Base-by-base conservation (phyloP, 2,888 invertebrate species). In the Mesorhabditis belari region DNA sequence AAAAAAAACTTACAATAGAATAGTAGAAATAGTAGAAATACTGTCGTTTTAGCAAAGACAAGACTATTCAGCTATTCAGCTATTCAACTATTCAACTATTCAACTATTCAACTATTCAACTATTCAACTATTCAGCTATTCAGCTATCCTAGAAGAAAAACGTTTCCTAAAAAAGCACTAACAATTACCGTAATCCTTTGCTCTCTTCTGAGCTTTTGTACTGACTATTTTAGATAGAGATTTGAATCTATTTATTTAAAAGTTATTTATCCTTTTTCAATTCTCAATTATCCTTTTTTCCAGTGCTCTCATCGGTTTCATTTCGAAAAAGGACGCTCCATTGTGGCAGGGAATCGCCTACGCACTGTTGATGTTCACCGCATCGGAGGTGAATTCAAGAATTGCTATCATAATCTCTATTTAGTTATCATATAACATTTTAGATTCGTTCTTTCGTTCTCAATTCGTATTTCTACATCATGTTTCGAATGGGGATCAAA, bases 391-490 rank as follows among this genome's bases (percentile, higher is more conserved):
- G n/a, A n/a, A n/a, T 21, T 26, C n/a, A 21, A 26, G n/a, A n/a
- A n/a, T n/a, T n/a, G n/a, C n/a, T n/a, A n/a, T n/a, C n/a, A n/a
- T n/a, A n/a, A n/a, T n/a, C 12, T 24, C 12, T 17, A n/a, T 12
- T 25, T 9, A 23, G 55, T n/a, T 24, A 26, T 19, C 24, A 17
- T 25, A 21, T 19, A 25, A 24, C 19, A 25, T 49, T 61, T 24
- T 62, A 83, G 54, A 55, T 82, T 5, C 83, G 85, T 67, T 83
- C 84, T 0, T 67, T 85, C 21, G 69, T 83, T 44, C 74, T 84
- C 55, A 84, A 84, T 66, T 81, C 82, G 69, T 84, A 85, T 69
- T 84, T 84, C 70, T 83, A 83, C 63, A 74, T 81, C 57, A 82
- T 83, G 73, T 81, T 82, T 62, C 68, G 83, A n/a, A 77, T 83